Conservation (phyloP, 2,888 invertebrate species). For the Xylophagus ater region DNA sequence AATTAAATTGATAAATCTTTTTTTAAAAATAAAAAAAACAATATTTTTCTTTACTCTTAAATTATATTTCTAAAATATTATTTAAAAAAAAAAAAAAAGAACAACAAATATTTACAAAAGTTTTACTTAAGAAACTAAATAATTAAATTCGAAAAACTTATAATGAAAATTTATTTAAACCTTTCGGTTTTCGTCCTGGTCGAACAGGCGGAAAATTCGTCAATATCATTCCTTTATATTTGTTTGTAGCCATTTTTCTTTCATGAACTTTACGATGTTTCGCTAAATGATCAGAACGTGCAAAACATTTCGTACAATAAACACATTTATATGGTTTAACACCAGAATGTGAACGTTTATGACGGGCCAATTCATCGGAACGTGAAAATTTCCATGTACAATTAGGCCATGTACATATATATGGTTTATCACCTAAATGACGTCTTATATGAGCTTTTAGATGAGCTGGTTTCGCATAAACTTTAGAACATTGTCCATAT, state of each 20-base stretch:
- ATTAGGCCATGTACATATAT: constrained; percentile 61
- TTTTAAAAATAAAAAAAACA: too few relatives aligned
- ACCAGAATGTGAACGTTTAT: constrained; percentile 89
- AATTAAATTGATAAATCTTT: too few relatives aligned
- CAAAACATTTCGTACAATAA: constrained; percentile 80
- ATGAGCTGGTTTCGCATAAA: constrained; percentile 84
- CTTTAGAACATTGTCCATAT: constrained; percentile 60
- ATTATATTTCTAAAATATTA: too few relatives aligned
- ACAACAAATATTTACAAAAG: too few relatives aligned
- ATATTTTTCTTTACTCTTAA: too few relatives aligned
- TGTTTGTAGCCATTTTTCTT: constrained; percentile 42
- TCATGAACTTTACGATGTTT: constrained; percentile 84
- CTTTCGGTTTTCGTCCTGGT: constrained; percentile 36
- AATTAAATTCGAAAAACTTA: too few relatives aligned
- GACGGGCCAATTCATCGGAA: constrained; percentile 87
- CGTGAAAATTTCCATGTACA: constrained; percentile 90
- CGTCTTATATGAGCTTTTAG: constrained; percentile 78
- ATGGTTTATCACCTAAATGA: constrained; percentile 69
- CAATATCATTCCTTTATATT: constrained; percentile 28
- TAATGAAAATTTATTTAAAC: too few relatives aligned
- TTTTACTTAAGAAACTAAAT: too few relatives aligned
- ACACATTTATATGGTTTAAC: constrained; percentile 86
- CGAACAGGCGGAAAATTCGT: constrained; percentile 30
- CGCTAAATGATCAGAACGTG: constrained; percentile 85
- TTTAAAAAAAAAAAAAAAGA: too few relatives aligned